Percentiles rank a stretch among this genome's conserved stretches.
These are phyloP conservation scores for Ophonus ardosiacus DNA, from an alignment of 2,888 invertebrate species.

Conservation along the genomic window DNA sequence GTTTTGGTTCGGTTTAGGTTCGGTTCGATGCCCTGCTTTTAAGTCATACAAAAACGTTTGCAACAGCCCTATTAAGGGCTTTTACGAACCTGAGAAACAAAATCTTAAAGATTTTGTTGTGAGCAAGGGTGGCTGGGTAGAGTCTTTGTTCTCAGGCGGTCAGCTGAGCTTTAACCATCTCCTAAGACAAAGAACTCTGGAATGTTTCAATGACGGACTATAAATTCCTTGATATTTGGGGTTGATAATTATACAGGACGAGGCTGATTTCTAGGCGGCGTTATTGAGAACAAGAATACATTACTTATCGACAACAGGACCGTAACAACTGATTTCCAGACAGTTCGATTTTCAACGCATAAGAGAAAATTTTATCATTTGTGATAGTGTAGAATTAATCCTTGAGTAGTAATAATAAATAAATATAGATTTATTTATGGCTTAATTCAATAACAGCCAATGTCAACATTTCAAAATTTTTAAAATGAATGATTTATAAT, in stretches of 20 bases:
- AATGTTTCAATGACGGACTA: constrained; percentile 16
- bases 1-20: too few relatives aligned
- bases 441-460: too few relatives aligned
- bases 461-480: too few relatives aligned
- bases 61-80: constrained; percentile 32
- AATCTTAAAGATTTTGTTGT: neutral
- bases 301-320: constrained; percentile 45
- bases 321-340: constrained; percentile 24
- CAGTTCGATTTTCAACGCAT: neutral
- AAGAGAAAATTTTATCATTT: neutral
- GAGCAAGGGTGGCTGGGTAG: constrained; percentile 20
- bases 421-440: too few relatives aligned
- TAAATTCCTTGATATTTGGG: constrained; percentile 62
- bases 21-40: too few relatives aligned
- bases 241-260: constrained; percentile 63
- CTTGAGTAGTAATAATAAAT: too few relatives aligned
- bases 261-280: constrained; percentile 54
- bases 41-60: too few relatives aligned
- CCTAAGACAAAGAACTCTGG: neutral
- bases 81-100: constrained; percentile 22
- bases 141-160: neutral
- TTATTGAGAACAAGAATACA: constrained; percentile 60
- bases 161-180: neutral
- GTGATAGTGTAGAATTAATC: too few relatives aligned
- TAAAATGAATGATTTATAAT: too few relatives aligned